Percentiles rank a stretch among this genome's conserved stretches.
Evolutionary conservation across 1,140 invertebrate species (phyloP).

Genomic region (Ips typographus): DNA sequence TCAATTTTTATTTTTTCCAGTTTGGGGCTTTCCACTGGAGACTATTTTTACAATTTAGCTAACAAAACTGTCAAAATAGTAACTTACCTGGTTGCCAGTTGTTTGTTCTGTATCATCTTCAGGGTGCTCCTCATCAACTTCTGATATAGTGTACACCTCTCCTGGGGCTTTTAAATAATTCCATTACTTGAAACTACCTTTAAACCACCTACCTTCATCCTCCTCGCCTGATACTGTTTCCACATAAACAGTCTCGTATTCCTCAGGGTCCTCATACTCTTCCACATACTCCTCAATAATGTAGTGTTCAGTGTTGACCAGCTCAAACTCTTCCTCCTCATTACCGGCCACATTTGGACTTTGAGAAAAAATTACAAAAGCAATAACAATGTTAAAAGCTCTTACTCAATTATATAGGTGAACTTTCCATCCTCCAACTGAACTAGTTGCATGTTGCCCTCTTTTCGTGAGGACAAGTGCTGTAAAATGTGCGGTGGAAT

Average conservation of each 20-base stretch:
- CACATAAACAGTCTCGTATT: conserved; percentile 33
- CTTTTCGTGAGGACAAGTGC: conserved; percentile 38
- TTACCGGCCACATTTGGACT: not conserved
- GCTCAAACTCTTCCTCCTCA: not conserved
- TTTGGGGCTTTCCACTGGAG: too few relatives aligned
- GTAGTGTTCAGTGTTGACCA: conserved; percentile 19
- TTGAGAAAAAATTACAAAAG: not conserved
- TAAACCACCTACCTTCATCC: not conserved
- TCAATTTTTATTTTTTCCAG: not conserved
- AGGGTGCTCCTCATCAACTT: conserved; percentile 40
- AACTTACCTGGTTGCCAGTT: conserved; percentile 5
- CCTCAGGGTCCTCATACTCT: conserved; percentile 27
- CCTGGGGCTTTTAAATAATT: too few relatives aligned
- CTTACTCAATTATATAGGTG: conserved; percentile 44
- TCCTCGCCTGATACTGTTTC: conserved; percentile 11
- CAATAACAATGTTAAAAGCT: not conserved
- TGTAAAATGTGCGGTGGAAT: conserved; percentile 32
- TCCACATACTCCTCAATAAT: conserved; percentile 33
- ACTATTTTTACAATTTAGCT: too few relatives aligned
- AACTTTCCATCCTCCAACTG: conserved; percentile 39
- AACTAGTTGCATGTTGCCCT: conserved; percentile 48
- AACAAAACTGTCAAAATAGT: too few relatives aligned
- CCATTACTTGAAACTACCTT: not conserved
- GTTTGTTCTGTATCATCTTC: conserved; percentile 36
- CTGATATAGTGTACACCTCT: conserved; percentile 27